Percentiles rank a stretch among this genome's conserved stretches.
phyloP scores from a whole-genome alignment of 2,888 invertebrate species.

The Lasioglossum pauxillum region DNA sequence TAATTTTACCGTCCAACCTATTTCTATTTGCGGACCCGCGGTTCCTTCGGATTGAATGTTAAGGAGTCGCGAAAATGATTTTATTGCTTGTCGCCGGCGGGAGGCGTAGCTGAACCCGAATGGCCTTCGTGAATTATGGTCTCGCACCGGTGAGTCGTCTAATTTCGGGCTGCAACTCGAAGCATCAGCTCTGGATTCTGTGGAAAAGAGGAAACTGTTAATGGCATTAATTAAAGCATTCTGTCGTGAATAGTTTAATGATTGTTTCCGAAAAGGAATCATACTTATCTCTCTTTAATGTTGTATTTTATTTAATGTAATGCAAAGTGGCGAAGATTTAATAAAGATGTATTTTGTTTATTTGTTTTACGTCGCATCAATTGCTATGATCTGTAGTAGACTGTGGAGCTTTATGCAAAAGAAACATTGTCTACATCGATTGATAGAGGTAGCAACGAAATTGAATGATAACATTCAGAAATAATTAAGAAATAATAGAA shows the following conservation, averaged over 20 bases:
- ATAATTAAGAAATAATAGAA: too few species aligned
- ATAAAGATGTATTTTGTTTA: too few species aligned
- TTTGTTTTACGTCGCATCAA: too few species aligned
- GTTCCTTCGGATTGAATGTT: constrained; percentile 1
- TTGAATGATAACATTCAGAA: too few species aligned
- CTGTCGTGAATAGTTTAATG: background rate
- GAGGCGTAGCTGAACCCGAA: background rate
- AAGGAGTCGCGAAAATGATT: background rate
- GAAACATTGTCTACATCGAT: too few species aligned
- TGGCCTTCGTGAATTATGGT: background rate
- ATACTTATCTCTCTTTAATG: too few species aligned
- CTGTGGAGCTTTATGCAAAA: too few species aligned
- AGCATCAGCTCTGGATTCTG: background rate
- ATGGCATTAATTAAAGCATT: background rate
- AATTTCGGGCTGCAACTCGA: background rate
- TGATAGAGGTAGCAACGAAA: too few species aligned
- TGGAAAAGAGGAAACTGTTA: background rate
- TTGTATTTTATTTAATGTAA: too few species aligned
- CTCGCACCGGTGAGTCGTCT: background rate
- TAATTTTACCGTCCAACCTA: constrained; percentile 6
- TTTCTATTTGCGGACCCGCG: constrained; percentile 5
- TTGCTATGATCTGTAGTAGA: too few species aligned
- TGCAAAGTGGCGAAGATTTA: too few species aligned
- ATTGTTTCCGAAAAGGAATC: background rate
- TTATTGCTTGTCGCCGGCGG: background rate